Evolutionary conservation across 2,888 invertebrate species (phyloP), one percentile per base, ranked within the genome.

Genomic region (Chalcosyrphus nemorum): DNA sequence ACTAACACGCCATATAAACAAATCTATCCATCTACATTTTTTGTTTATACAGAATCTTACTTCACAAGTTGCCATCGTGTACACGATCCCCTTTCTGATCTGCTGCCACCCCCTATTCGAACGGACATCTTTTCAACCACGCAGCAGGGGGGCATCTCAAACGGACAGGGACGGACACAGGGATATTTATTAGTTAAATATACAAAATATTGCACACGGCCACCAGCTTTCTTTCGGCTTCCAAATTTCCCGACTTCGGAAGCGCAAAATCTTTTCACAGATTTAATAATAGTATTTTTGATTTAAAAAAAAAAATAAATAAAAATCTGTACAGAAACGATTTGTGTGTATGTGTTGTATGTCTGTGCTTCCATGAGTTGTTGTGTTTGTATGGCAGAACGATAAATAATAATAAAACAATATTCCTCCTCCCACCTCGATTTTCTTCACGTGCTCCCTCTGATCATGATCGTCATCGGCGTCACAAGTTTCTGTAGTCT

Each of bases 201-300:
- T 89, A 91, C 90, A 91, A 91, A 91, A 90, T 90, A 90, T 91
- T 91, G 91, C 91, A 91, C 91, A 91, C 91, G 91, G 91, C 89
- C 91, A 89, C 90, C 87, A 87, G 61, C 45, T 75, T n/a, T 66
- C 43, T 72, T 65, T 61, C 57, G 59, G 32, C 27, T 80, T 84
- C 66, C 50, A 68, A 59, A 15, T 76, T 77, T 77, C 38, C 80
- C 74, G 80, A 74, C 78, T 84, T 84, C 80, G 70, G 65, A 74
- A 84, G 78, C 84, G 84, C 84, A 80, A 84, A 84, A 84, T 54
- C 41, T 7, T 68, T 63, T 84, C 74, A 80, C 66, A 54, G 74
- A 43, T 80, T 80, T 84, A 84, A 84, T 84, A 84, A 84, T 84
- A 84, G 80, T 68, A 81, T 81, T 76, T n/a, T 77, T 66, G 65